Evolutionary conservation across 2,888 invertebrate genomes (phyloP).

Genomic region (Bombylius discolor): DNA sequence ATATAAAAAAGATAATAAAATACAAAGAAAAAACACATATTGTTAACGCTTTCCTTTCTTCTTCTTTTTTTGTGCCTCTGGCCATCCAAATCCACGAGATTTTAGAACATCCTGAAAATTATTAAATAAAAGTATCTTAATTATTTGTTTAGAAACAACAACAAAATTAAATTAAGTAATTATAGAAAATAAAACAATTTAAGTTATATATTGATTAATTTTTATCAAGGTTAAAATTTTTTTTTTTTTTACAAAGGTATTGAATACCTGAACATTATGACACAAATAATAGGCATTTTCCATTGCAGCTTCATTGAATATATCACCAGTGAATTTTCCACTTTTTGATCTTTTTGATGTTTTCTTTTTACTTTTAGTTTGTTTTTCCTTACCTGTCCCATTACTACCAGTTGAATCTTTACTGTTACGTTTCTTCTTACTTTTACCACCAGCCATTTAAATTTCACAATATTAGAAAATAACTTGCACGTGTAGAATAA

Average conservation of each 20-base stretch:
- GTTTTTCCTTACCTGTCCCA: conserved; percentile 34
- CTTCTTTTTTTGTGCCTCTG: conserved; percentile 74
- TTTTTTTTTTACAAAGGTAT: neutral
- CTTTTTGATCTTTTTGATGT: conserved; percentile 32
- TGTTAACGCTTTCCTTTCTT: conserved; percentile 55
- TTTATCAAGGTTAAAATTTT: too few species aligned
- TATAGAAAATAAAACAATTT: neutral
- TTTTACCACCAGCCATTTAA: conserved; percentile 27
- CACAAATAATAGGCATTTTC: conserved; percentile 88
- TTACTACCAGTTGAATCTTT: conserved; percentile 36
- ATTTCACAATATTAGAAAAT: too few species aligned
- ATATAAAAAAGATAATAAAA: too few species aligned
- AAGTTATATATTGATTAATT: too few species aligned
- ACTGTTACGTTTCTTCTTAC: conserved; percentile 43
- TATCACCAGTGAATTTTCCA: conserved; percentile 63
- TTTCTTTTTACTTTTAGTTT: conserved; percentile 33
- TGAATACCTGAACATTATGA: conserved; percentile 71
- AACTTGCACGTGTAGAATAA: too few species aligned
- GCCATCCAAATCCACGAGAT: conserved; percentile 80
- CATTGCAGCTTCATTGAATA: conserved; percentile 82
- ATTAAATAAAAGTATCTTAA: too few species aligned
- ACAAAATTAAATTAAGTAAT: neutral
- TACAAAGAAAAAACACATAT: too few species aligned
- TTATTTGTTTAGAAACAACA: neutral
- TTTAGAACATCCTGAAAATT: conserved; percentile 57